Evolutionary conservation across 35 echinoderm and acorn worm genomes (phyloP), one percentile per base, ranked within the genome.

Genomic region (Heliocidaris tuberculata): DNA sequence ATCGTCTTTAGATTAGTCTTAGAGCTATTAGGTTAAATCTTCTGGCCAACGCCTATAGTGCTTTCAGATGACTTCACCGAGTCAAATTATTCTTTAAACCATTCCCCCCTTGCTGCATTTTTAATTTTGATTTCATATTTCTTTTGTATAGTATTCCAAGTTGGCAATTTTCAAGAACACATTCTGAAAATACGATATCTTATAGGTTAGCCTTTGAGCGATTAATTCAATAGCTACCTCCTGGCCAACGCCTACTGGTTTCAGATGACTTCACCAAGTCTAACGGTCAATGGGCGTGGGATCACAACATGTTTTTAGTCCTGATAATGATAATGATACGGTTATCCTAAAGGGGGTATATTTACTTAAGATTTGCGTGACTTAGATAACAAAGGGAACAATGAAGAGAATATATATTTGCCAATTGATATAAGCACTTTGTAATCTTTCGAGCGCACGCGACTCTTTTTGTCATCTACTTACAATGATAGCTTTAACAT

Each of bases 281-380:
- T 47, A 47, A 48, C 48, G 32, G 88, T 90, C 48, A 90, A 90
- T 47, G 48, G 32, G n/a, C 32, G 32, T 90, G 32, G 3, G 65
- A 78, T 78, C 65, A 78, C 7, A 78, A 78, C 65, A 78, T 78
- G 65, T 78, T 78, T 78, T 78, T 19, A 6, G 21, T 15, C 19
- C 65, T 78, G 65, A 78, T 78, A 27, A n/a, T n/a, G n/a, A 70
- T 52, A 52, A 56, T 10, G 10, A 78, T n/a, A 19, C 65, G 27
- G 27, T 8, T 27, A 78, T 78, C 21, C 65, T 7, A 78, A 78
- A n/a, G 8, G 65, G 17, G 17, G 65, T 19, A 78, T 27, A 78
- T 78, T 78, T 78, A 19, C 65, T 78, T 78, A 78, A 78, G 65
- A 78, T 78, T 78, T 78, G 15, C 65, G 65, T 78, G 65, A 78